Percentiles rank a stretch among this genome's conserved stretches.
phyloP scores from a whole-genome alignment of 2,113 vertebrate genomes.

The Electrona antarctica region DNA sequence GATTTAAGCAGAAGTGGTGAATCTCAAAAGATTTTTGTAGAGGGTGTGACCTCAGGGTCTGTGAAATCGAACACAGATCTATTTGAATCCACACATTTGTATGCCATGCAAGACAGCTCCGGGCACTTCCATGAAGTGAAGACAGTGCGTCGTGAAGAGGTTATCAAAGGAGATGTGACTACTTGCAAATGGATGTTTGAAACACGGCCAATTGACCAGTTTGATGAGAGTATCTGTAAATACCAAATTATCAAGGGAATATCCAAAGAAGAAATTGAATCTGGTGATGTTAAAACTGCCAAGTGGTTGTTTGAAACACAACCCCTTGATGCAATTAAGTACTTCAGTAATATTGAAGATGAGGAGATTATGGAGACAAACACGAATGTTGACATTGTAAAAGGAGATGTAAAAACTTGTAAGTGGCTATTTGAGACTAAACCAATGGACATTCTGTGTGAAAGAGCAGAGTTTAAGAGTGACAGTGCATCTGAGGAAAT shows the following conservation, averaged over 20 bases:
- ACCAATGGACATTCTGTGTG: slow-evolving; percentile 88
- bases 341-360: slow-evolving; percentile 85
- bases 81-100: slow-evolving; percentile 86
- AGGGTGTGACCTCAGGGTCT: slow-evolving; percentile 83
- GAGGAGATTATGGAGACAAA: slow-evolving; percentile 71
- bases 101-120: slow-evolving; percentile 89
- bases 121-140: slow-evolving; percentile 90
- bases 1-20: slow-evolving; percentile 78
- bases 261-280: slow-evolving; percentile 88
- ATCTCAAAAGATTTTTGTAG: slow-evolving; percentile 84
- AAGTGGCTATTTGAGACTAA: slow-evolving; percentile 94
- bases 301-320: slow-evolving; percentile 97
- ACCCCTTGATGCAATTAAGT: slow-evolving; percentile 89
- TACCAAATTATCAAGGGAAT: slow-evolving; percentile 91
- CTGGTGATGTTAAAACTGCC: slow-evolving; percentile 90
- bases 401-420: slow-evolving; percentile 89
- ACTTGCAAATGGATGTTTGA: slow-evolving; percentile 94
- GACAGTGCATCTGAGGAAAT: slow-evolving; percentile 76
- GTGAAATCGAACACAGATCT: slow-evolving; percentile 87
- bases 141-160: slow-evolving; percentile 88
- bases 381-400: slow-evolving; percentile 76
- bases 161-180: slow-evolving; percentile 89
- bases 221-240: slow-evolving; percentile 85
- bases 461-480: slow-evolving; percentile 76
- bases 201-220: slow-evolving; percentile 90